These are phyloP conservation scores for Leptopilina boulardi DNA, from an alignment of 1,140 invertebrate species.

Conservation along the genomic window DNA sequence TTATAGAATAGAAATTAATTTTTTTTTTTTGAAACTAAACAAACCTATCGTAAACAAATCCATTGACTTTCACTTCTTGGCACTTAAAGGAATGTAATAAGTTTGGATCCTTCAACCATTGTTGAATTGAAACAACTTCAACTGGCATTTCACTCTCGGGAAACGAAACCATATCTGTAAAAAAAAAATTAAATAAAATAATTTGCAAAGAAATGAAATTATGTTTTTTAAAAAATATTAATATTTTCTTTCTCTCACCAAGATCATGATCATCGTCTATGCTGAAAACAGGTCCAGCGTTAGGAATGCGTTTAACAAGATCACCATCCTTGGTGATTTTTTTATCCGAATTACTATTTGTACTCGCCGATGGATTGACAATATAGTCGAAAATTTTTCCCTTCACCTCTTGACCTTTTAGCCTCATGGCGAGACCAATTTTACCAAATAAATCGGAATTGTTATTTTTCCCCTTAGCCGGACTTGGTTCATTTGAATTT, in stretches of 20 bases:
- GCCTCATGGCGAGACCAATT: conserved; percentile 87
- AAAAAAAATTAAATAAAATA: conserved; percentile 18
- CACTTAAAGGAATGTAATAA: conserved; percentile 92
- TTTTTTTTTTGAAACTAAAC: conserved; percentile 39
- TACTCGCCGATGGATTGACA: conserved; percentile 85
- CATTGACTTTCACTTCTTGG: conserved; percentile 93
- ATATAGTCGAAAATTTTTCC: conserved; percentile 96
- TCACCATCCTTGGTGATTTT: conserved; percentile 88
- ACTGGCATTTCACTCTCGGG: conserved; percentile 79
- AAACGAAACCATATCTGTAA: conserved; percentile 69
- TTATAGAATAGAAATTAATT: no score
- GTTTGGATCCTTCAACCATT: conserved; percentile 90
- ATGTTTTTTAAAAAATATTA: not conserved
- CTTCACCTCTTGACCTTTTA: conserved; percentile 94
- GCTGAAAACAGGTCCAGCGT: conserved; percentile 94
- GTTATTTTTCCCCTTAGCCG: conserved; percentile 69
- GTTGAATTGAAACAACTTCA: conserved; percentile 84
- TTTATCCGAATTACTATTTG: conserved; percentile 77
- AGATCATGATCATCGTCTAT: conserved; percentile 94
- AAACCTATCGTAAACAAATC: conserved; percentile 87
- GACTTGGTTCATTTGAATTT: conserved; percentile 70
- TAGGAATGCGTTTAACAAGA: conserved; percentile 89
- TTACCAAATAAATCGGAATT: conserved; percentile 85
- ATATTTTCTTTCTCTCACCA: conserved; percentile 46
- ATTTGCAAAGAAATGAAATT: conserved; percentile 25